A percentile compares a stretch with the other conserved stretches of the same genome.
These are phyloP conservation scores for Bradynema listronoti DNA, from an alignment of 1,140 invertebrate genomes.

Conservation along the genomic window DNA sequence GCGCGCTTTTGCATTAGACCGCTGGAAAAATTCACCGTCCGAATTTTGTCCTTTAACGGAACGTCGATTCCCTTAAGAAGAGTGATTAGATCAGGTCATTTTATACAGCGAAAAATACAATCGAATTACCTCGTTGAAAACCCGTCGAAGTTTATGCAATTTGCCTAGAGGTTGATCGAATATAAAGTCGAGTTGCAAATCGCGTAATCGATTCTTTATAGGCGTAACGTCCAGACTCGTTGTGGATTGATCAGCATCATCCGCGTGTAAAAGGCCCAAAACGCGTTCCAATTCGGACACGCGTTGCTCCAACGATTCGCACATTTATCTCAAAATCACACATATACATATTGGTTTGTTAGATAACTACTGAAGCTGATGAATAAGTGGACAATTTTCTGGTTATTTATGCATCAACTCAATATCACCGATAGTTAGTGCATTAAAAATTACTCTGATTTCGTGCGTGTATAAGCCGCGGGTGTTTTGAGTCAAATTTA, in stretches of 20 bases:
- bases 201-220: constrained; percentile 1
- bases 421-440: too few species aligned
- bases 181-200: constrained; percentile 2
- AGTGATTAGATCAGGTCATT: background rate
- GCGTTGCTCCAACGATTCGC: constrained; percentile 4
- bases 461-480: too few species aligned
- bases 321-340: too few species aligned
- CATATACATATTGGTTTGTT: too few species aligned
- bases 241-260: background rate
- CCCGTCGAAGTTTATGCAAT: background rate
- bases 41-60: constrained; percentile 1
- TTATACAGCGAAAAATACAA: background rate
- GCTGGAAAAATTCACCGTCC: constrained; percentile 5
- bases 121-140: background rate
- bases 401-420: too few species aligned
- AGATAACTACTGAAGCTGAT: too few species aligned
- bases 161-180: constrained; percentile 1
- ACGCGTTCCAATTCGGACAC: background rate
- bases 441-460: too few species aligned
- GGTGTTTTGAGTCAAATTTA: too few species aligned
- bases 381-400: too few species aligned
- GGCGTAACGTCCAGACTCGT: constrained; percentile 1
- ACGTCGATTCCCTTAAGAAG: background rate
- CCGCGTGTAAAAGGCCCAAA: background rate
- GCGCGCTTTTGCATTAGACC: constrained; percentile 10